These are phyloP conservation scores for Leptinotarsa lineolata DNA, from an alignment of 1,140 invertebrate genomes.

Conservation along the genomic window DNA sequence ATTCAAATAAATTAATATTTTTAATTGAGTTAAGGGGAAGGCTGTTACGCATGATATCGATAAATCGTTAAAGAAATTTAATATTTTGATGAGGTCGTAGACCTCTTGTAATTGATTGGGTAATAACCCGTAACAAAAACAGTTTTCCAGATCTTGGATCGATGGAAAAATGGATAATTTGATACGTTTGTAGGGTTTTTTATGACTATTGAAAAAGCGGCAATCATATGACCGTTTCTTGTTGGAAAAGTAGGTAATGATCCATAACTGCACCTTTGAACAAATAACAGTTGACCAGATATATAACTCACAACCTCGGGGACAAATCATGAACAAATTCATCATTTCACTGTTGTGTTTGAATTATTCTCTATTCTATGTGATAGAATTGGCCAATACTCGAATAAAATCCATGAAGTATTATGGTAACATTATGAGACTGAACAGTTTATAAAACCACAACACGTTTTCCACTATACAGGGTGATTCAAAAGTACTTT, in stretches of 20 bases:
- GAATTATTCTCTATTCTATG: neutral
- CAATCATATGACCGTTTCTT: slow-evolving; percentile 1
- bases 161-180: too few relatives aligned
- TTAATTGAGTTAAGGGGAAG: slow-evolving; percentile 1
- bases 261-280: neutral
- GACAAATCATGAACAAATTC: neutral
- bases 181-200: neutral
- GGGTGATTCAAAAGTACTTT: too few relatives aligned
- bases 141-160: too few relatives aligned
- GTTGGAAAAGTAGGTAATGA: neutral
- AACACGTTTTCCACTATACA: too few relatives aligned
- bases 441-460: too few relatives aligned
- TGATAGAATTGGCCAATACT: too few relatives aligned
- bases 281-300: neutral
- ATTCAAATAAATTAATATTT: slow-evolving; percentile 8
- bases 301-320: neutral
- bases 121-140: too few relatives aligned
- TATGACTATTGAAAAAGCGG: neutral
- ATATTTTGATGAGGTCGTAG: too few relatives aligned
- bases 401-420: too few relatives aligned
- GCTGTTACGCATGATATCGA: neutral
- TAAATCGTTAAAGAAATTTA: too few relatives aligned
- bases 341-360: neutral
- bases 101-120: too few relatives aligned
- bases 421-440: too few relatives aligned